Base-by-base conservation (phyloP, 35 echinoderm and acorn worm genomes). In the Ophioderma brevispina region DNA sequence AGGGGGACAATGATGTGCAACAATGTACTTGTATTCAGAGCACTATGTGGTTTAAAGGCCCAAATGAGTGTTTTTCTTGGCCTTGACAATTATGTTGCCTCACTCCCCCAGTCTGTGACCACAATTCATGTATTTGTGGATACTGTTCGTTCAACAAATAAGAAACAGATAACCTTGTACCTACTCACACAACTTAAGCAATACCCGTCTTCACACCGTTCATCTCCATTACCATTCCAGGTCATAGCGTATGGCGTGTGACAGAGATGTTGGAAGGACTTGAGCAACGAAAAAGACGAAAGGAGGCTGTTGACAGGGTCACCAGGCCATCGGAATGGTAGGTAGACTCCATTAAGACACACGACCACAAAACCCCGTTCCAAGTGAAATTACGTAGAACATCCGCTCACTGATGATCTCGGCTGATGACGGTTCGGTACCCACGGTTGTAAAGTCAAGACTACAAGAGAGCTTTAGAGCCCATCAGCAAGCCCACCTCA, bases 181-280 rank as follows among this genome's bases (percentile, higher is more conserved):
- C n/a, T 84, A 55, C 36, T 50, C 64, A n/a, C n/a, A n/a, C n/a
- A n/a, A n/a, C n/a, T n/a, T n/a, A n/a, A n/a, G n/a, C 34, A 42
- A 85, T 39, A 84, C 81, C 4, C 36, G 41, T n/a, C 40, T 55
- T 21, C 36, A 84, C 4, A 25, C 32, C 6, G 36, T 63, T 23
- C 42, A 85, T 28, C n/a, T 85, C 21, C 64, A 85, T 35, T 85
- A 55, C 83, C n/a, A 85, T 85, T 8, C 46, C 83, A 14, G 82
- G 82, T 30, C 82, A 85, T 33, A 85, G 82, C 21, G 43, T 33
- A 85, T 85, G 82, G 43, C 82, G 19, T 85, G 83, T 64, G 83
- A 85, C 36, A 56, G 55, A 56, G 83, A 85, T 35, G 59, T 85
- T 55, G 42, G 83, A 25, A 33, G 83, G 13, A 85, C n/a, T 85